Base-by-base conservation (phyloP, 1,140 invertebrate species). In the Cyclargus thomasi region DNA sequence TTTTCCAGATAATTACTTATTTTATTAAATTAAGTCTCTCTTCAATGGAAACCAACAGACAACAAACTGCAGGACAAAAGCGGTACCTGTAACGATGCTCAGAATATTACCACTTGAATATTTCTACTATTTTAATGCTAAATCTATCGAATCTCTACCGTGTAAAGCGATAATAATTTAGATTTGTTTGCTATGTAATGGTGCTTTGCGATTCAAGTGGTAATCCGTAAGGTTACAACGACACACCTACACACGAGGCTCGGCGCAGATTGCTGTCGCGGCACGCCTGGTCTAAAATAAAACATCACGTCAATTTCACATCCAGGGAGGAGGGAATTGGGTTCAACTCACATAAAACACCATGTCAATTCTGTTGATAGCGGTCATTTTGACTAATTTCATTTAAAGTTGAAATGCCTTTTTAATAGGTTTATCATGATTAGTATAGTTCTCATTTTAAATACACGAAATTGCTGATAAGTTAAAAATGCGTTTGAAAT, bases 241-340 rank as follows among this genome's bases (percentile, higher is more conserved):
- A 91, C 90, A 91, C 90, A 91, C 90, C 90, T 91, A 91, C 90
- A 91, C 79, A 91, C 90, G 80, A 91, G 86, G 77, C 89, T 90
- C 75, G 90, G 90, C 74, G 90, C 89, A 71, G 90, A 91, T 89
- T 91, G 90, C 88, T 91, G 90, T 67, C 90, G 84, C 79, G 90
- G 85, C 83, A 91, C 90, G 78, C 86, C 87, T 77, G 90, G 90
- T 91, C 90, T 91, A 90, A 86, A 90, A 91, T 85, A 82, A 91
- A 91, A 90, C 80, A 89, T 78, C 74, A 78, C 68, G 77, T 84
- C 82, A 86, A 80, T 86, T 77, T 74, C 73, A 78, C 72, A 82
- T 69, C 74, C 68, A 82, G 67, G 76, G 74, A 69, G 69, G 55
- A 72, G 10, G 65, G 67, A 63, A 69, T 14, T 17, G 73, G 67